phyloP scores from a whole-genome alignment of 2,888 invertebrate genomes.

The Pocota personata region DNA sequence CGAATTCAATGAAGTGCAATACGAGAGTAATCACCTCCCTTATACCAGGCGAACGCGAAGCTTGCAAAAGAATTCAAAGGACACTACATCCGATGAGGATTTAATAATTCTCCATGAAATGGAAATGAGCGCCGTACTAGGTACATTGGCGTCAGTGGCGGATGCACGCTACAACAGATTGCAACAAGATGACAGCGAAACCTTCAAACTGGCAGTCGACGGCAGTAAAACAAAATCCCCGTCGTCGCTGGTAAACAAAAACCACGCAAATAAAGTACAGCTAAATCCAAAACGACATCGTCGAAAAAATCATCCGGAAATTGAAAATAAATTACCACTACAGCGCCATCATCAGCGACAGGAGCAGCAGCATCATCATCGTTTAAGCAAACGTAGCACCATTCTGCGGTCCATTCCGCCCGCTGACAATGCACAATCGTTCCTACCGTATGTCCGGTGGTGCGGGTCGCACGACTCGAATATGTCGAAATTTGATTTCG shows the following conservation, averaged over 20 bases:
- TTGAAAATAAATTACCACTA: slow-evolving; percentile 70
- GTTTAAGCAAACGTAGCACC: slow-evolving; percentile 59
- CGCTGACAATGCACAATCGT: slow-evolving; percentile 78
- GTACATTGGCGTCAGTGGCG: slow-evolving; percentile 37
- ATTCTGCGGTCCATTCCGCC: slow-evolving; percentile 62
- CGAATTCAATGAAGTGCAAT: slow-evolving; percentile 70
- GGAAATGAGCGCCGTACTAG: slow-evolving; percentile 45
- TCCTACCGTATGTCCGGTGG: slow-evolving; percentile 83
- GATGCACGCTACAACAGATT: slow-evolving; percentile 53
- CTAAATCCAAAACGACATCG: slow-evolving; percentile 75
- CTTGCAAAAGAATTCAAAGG: slow-evolving; percentile 39
- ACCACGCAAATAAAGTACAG: slow-evolving; percentile 59
- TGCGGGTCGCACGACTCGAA: slow-evolving; percentile 84
- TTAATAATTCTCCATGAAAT: slow-evolving; percentile 42
- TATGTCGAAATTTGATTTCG: slow-evolving; percentile 85
- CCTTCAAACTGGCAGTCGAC: neutral
- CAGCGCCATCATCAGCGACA: slow-evolving; percentile 25
- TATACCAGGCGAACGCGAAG: slow-evolving; percentile 54
- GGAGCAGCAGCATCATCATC: slow-evolving; percentile 32
- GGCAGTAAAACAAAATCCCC: slow-evolving; percentile 35
- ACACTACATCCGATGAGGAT: slow-evolving; percentile 38
- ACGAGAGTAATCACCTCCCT: slow-evolving; percentile 60
- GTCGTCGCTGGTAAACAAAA: slow-evolving; percentile 15
- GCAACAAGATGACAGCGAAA: slow-evolving; percentile 48
- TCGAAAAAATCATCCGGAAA: slow-evolving; percentile 72